Conservation (phyloP, 92 coral and sea anemone genomes). For the Galaxea fascicularis region DNA sequence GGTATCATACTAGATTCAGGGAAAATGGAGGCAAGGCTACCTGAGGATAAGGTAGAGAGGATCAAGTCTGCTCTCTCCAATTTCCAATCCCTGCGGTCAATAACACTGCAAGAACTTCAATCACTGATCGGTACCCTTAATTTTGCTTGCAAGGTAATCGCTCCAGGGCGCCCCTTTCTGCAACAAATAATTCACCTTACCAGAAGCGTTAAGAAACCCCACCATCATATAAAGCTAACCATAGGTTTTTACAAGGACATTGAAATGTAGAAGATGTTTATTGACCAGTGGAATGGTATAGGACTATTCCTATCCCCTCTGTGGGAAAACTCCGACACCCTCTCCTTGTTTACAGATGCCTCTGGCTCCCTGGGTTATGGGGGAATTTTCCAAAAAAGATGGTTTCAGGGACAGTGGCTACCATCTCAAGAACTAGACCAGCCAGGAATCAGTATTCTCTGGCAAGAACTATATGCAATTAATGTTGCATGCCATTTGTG, state of each 20-base stretch:
- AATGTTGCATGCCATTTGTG: conserved; percentile 48
- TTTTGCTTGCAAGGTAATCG: conserved; percentile 24
- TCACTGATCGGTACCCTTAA: conserved; percentile 21
- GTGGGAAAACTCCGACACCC: conserved; percentile 18
- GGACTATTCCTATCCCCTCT: conserved; percentile 38
- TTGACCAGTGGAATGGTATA: conserved; percentile 62
- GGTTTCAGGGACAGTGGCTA: conserved; percentile 61
- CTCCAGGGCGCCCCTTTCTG: conserved; percentile 10
- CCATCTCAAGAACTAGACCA: conserved; percentile 41
- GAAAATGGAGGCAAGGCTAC: conserved; percentile 63
- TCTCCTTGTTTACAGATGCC: conserved; percentile 57
- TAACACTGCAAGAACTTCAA: conserved; percentile 15
- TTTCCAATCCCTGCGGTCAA: not conserved
- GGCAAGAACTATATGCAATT: conserved; percentile 65
- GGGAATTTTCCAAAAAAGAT: conserved; percentile 52
- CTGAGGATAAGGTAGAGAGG: conserved; percentile 28
- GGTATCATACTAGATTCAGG: conserved; percentile 57
- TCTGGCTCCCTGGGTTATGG: conserved; percentile 64
- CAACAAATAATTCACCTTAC: conserved; percentile 21
- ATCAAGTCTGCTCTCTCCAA: not conserved
- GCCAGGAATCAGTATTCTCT: conserved; percentile 56
- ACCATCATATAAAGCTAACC: conserved; percentile 55
- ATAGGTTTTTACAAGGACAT: conserved; percentile 48
- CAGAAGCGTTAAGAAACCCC: conserved; percentile 28
- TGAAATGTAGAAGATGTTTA: conserved; percentile 62